Percentiles rank a stretch among this genome's conserved stretches.
phyloP scores from a whole-genome alignment of 2,797 vertebrate genomes.

The Sebastes hubbsi region DNA sequence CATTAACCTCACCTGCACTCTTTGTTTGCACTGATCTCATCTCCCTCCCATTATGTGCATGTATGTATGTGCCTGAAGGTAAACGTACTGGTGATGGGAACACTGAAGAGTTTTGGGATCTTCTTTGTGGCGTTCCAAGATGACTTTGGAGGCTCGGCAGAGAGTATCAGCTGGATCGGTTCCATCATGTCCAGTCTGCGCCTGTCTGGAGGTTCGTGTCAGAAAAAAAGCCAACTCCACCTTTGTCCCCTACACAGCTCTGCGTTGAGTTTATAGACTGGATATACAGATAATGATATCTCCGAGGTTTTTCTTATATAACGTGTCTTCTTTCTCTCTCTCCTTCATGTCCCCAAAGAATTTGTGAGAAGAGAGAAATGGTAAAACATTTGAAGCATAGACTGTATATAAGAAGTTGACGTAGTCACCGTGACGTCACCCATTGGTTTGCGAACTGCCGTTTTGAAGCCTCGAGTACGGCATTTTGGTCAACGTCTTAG shows the following conservation, averaged over 20 bases:
- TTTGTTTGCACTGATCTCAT: neutral
- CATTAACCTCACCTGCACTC: neutral
- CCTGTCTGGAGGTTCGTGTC: conserved; percentile 86
- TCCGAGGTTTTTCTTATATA: neutral
- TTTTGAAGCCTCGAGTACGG: too few relatives aligned
- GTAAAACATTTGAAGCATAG: neutral
- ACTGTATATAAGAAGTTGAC: too few relatives aligned
- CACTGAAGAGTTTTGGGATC: conserved; percentile 91
- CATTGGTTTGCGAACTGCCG: too few relatives aligned
- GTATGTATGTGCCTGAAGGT: conserved; percentile 78
- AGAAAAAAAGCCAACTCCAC: neutral
- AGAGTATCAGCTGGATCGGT: conserved; percentile 94
- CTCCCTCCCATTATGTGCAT: neutral
- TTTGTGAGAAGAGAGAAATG: neutral
- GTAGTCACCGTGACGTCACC: too few relatives aligned
- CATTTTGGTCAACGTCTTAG: too few relatives aligned
- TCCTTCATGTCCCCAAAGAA: neutral
- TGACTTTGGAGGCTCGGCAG: conserved; percentile 89
- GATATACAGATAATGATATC: neutral
- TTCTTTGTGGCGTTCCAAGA: conserved; percentile 96
- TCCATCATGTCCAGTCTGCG: conserved; percentile 94
- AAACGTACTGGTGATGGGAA: conserved; percentile 92
- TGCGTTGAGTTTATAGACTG: neutral
- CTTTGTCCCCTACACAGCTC: neutral
- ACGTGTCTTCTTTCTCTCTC: neutral